Evolutionary conservation across 2,888 invertebrate species (phyloP), one percentile per base, ranked within the genome.

Genomic region (Mimas tiliae): DNA sequence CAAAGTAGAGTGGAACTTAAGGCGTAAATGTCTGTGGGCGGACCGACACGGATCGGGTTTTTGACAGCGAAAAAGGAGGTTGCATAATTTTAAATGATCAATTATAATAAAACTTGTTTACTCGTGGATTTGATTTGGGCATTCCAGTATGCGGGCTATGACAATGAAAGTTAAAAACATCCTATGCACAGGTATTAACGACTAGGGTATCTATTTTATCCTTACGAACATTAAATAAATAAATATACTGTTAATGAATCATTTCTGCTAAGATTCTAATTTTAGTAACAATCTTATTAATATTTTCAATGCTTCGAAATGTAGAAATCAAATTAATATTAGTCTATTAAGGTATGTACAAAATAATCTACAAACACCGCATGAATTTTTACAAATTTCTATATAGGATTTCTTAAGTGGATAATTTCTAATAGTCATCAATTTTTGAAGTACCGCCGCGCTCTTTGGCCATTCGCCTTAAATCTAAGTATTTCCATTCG

Each of bases 401-500:
- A 62, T 14, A 62, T 67, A 62, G 64, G 67, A 51, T 34, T 48
- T 50, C 9, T n/a, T 12, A n/a, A 45, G 33, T 55, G 21, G 14
- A 52, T 27, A 53, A 53, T 64, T 47, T 48, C 9, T 16, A 34
- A 55, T 9, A 42, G 47, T 16, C 33, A 55, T 27, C 8, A 45
- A 45, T 48, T 65, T 58, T 65, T 14, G 27, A 38, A 55, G 55
- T 55, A 58, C 58, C 42, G 12, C 58, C 42, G 12, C 58, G 62
- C 51, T 72, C 62, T 67, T 68, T 85, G 85, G 82, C 77, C 85
- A 78, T 81, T 81, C 83, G 84, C 82, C 85, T 83, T 80, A 73
- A 74, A 81, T 86, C 85, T 89, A 91, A 88, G 82, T 88, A 88
- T 84, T 89, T 88, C 84, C 82, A 81, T 85, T 77, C 79, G 84